Evolutionary conservation across 64 coral and sea anemone genomes (phyloP).

Genomic region (Montipora capricornis): DNA sequence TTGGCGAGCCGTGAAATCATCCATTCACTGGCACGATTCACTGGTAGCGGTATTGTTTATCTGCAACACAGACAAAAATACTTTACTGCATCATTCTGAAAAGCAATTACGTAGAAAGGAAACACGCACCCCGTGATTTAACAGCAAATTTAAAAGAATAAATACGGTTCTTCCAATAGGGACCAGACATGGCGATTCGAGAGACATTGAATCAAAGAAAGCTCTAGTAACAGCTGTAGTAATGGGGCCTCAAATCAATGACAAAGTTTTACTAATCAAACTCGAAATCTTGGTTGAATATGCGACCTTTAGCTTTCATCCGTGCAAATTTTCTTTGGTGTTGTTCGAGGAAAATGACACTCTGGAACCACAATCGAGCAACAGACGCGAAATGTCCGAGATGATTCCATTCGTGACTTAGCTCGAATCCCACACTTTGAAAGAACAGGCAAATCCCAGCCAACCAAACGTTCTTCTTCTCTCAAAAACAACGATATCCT

Average conservation of each 20-base stretch:
- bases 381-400: background rate
- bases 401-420: background rate
- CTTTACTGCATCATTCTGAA: conserved; percentile 15
- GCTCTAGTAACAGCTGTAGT: background rate
- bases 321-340: background rate
- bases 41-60: conserved; percentile 36
- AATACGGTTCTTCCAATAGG: background rate
- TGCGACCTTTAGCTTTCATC: background rate
- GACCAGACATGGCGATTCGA: background rate
- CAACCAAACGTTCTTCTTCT: background rate
- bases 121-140: background rate
- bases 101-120: background rate
- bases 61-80: conserved; percentile 37
- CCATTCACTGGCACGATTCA: background rate
- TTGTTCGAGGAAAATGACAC: background rate
- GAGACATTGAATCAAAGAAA: background rate
- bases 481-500: background rate
- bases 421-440: background rate
- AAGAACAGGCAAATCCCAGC: background rate
- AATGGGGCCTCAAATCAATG: background rate
- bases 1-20: background rate
- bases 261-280: background rate
- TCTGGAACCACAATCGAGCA: background rate
- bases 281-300: background rate
- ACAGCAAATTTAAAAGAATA: background rate